A percentile compares a stretch with the other conserved stretches of the same genome.
Evolutionary conservation across 2,113 vertebrate species (phyloP).

Genomic region (Ciconia maguari): DNA sequence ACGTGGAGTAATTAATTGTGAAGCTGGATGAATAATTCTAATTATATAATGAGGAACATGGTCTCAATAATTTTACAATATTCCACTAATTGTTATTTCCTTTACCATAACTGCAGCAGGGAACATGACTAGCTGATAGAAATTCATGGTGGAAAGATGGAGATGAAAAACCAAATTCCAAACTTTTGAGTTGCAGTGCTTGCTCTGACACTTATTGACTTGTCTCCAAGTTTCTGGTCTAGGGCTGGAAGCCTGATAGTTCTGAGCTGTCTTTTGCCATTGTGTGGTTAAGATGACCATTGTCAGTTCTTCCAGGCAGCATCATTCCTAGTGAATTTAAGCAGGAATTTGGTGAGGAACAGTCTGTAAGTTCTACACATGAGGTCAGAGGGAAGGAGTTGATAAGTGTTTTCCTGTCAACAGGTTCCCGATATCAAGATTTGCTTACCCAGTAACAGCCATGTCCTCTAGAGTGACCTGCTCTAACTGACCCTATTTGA

Average conservation of each 20-base stretch:
- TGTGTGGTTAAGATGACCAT: background rate
- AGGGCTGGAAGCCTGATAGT: background rate
- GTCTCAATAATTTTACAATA: background rate
- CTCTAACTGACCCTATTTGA: background rate
- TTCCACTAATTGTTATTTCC: background rate
- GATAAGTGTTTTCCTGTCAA: accelerated
- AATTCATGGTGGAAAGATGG: background rate
- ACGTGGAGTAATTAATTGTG: background rate
- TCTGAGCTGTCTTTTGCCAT: background rate
- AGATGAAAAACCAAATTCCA: background rate
- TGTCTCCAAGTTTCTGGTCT: background rate
- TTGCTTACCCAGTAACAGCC: accelerated
- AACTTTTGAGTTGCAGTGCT: background rate
- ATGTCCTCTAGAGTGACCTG: background rate
- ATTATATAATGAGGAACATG: background rate
- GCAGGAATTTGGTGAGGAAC: background rate
- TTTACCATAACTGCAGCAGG: background rate
- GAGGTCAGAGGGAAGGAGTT: background rate
- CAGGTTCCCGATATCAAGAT: background rate
- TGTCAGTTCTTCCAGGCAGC: background rate
- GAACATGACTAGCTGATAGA: background rate
- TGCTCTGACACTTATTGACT: background rate
- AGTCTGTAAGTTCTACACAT: background rate
- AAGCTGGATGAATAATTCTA: background rate
- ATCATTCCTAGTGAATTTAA: background rate